Conservation (phyloP, 2,113 vertebrate species). For the Donacobius atricapilla region DNA sequence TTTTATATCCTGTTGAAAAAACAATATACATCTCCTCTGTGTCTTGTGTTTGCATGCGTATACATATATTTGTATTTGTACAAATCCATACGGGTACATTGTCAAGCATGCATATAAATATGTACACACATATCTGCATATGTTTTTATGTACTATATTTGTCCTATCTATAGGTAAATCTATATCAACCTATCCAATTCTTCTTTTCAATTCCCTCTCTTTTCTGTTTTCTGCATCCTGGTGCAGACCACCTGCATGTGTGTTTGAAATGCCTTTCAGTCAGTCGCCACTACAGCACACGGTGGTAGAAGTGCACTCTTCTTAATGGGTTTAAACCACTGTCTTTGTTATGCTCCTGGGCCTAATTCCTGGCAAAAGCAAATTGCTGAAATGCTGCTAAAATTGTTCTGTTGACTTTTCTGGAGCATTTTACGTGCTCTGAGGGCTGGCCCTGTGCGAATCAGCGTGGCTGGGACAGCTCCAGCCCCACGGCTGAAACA, state of each 20-base stretch:
- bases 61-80: background rate
- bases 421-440: background rate
- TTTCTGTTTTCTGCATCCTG: background rate
- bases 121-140: background rate
- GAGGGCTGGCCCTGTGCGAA: background rate
- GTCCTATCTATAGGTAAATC: background rate
- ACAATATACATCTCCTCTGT: background rate
- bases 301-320: background rate
- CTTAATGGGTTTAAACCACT: background rate
- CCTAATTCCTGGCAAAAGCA: background rate
- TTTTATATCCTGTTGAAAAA: conserved; percentile 4
- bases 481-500: rapidly evolving
- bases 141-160: background rate
- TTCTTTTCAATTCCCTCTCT: background rate
- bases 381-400: background rate
- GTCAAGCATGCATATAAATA: background rate
- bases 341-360: background rate
- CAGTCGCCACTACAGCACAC: background rate
- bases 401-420: background rate
- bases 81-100: background rate
- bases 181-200: background rate
- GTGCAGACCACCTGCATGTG: background rate
- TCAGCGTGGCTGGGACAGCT: background rate
- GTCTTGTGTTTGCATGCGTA: background rate
- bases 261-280: background rate